phyloP scores from a whole-genome alignment of 2,113 vertebrate species.

The Empidonax alnorum region DNA sequence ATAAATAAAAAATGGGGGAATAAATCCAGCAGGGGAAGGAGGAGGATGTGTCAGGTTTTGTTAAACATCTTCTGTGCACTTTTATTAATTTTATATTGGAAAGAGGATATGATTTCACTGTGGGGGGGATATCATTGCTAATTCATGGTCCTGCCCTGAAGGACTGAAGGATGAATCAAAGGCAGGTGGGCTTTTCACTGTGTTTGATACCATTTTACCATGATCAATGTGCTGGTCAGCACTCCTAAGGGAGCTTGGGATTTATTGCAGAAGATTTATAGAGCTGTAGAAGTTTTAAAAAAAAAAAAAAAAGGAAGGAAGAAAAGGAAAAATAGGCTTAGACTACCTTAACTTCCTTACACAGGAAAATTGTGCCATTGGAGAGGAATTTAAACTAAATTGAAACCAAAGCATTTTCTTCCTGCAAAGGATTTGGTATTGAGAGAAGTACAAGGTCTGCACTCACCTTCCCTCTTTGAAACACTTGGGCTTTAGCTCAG shows the following conservation, averaged over 20 bases:
- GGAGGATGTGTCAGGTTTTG: not conserved
- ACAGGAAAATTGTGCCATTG: not conserved
- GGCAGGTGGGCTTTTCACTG: not conserved
- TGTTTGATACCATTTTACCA: not conserved
- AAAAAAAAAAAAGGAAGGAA: accelerated
- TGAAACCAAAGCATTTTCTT: not conserved
- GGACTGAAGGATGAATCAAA: not conserved
- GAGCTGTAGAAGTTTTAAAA: not conserved
- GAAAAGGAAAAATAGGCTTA: not conserved
- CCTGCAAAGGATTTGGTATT: not conserved
- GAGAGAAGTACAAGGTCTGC: not conserved
- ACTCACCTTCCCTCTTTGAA: not conserved
- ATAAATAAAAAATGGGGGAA: accelerated
- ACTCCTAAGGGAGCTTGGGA: not conserved
- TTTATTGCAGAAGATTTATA: not conserved
- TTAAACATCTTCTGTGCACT: not conserved
- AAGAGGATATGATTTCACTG: not conserved
- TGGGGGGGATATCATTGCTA: not conserved
- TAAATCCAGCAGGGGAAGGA: not conserved
- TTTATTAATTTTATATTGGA: not conserved
- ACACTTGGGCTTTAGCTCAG: not conserved
- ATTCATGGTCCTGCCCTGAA: not conserved
- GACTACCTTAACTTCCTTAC: not conserved
- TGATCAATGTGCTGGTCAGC: not conserved
- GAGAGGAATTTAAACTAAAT: not conserved